phyloP scores from a whole-genome alignment of 2,888 invertebrate species.

The Pinctada fucata region DNA sequence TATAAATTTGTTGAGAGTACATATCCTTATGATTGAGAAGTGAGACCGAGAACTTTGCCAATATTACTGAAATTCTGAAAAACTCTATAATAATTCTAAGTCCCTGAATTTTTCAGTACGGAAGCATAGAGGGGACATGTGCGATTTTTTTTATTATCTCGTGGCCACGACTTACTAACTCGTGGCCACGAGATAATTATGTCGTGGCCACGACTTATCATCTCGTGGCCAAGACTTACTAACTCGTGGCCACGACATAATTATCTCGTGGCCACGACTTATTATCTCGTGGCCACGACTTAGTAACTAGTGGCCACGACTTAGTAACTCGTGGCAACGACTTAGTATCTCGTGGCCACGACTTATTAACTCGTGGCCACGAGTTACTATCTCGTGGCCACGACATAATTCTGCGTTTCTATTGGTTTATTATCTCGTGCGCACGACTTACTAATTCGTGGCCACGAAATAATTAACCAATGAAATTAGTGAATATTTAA shows the following conservation, averaged over 20 bases:
- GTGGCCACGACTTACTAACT: background rate
- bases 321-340: background rate
- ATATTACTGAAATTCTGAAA: no score
- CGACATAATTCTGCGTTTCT: background rate
- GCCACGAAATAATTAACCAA: background rate
- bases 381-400: background rate
- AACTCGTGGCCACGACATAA: background rate
- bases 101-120: background rate
- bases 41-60: no score
- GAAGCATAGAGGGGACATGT: background rate
- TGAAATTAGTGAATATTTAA: no score
- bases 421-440: background rate
- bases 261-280: background rate
- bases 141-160: background rate
- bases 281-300: background rate
- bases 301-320: background rate
- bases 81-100: no score
- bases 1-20: no score
- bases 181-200: background rate
- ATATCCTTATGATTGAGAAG: no score
- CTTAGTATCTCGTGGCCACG: background rate
- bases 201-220: background rate
- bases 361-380: background rate
- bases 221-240: background rate
- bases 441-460: background rate